These are phyloP conservation scores for Balearica regulorum DNA, from an alignment of 2,797 vertebrate genomes.

Conservation along the genomic window DNA sequence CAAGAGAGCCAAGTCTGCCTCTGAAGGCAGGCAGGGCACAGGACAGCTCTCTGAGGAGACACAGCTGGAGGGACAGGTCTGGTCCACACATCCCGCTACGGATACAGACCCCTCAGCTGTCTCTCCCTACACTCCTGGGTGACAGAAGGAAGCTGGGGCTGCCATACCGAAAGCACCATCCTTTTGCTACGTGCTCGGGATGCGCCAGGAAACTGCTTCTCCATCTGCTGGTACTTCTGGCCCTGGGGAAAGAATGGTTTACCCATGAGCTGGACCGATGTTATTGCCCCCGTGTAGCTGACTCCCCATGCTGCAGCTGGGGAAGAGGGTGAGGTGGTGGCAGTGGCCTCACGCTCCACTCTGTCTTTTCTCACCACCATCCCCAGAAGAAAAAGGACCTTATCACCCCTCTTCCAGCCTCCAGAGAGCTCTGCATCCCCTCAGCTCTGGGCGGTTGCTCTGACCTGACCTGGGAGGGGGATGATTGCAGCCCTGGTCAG, in stretches of 20 bases:
- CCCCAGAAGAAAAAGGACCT: neutral
- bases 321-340: neutral
- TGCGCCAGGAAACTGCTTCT: neutral
- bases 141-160: neutral
- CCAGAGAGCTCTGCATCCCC: neutral
- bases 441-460: neutral
- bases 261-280: neutral
- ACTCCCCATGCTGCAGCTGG: neutral
- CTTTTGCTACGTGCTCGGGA: neutral
- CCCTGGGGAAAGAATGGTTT: neutral
- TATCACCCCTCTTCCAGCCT: neutral
- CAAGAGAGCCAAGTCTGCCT: neutral
- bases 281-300: fast-evolving
- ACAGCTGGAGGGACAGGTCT: neutral
- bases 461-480: neutral
- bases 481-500: neutral
- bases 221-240: neutral
- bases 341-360: neutral
- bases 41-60: neutral
- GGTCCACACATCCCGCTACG: neutral
- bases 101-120: neutral
- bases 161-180: neutral
- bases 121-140: neutral
- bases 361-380: neutral
- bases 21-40: neutral